Evolutionary conservation across 2,113 vertebrate species (phyloP), one percentile per base, ranked within the genome.

Genomic region (Mohoua ochrocephala): DNA sequence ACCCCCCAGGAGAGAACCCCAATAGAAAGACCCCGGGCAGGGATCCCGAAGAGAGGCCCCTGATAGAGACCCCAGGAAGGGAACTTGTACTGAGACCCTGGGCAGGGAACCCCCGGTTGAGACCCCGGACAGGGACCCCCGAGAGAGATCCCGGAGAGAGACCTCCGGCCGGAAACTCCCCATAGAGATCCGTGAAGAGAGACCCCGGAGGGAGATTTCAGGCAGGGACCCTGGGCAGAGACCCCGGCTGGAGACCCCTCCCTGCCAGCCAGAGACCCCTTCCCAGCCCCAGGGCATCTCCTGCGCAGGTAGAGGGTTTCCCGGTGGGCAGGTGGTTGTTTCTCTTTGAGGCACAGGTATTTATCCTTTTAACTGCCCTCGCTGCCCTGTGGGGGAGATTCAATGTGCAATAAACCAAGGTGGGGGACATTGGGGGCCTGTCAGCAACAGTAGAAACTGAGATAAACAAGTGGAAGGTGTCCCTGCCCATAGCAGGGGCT

Each of bases 21-120:
- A 4, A 2, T 0, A 41, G 50, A 9, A 16, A 67, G 52, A 30
- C 35, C 24, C 35, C 26, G 10, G 60, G 24, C 35, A 35, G 44
- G 35, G 35, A 30, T n/a, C 20, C 20, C 41, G 14, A 19, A 24
- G 35, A 35, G 35, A 30, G 23, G 4, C 18, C 41, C 70, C 28
- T 7, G 2, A 30, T 2, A 7, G 30, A 67, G 11, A n/a, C 24
- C 52, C 30, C 24, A 23, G 1, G 30, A 4, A 10, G 24, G 33
- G 35, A 56, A 47, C 42, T 26, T 41, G 42, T 17, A 13, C 35
- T 13, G 52, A 30, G 42, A 19, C 9, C 33, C 13, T 9, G 53
- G 53, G 11, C 53, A 33, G 28, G n/a, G n/a, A 24, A 47, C 9
- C 52, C 3, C 2, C 7, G 0, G 2, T 0, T 30, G 49, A 35